These are phyloP conservation scores for Phrynocephalus forsythii DNA, from an alignment of 2,797 vertebrate species.

Conservation along the genomic window DNA sequence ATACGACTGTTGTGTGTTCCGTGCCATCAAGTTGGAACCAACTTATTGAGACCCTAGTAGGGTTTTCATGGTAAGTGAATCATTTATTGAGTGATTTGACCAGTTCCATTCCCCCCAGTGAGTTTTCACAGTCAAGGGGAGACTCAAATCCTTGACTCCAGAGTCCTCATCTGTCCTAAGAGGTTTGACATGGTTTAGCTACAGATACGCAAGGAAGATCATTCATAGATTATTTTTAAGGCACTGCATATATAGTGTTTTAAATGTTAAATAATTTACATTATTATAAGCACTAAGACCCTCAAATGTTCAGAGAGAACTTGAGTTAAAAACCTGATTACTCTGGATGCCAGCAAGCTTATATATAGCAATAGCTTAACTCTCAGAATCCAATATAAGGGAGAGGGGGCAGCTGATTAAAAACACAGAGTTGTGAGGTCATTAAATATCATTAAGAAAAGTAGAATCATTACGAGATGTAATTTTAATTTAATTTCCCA, in stretches of 20 bases:
- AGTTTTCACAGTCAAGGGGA: no score
- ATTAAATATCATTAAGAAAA: constrained; percentile 43
- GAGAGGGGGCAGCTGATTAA: constrained; percentile 29
- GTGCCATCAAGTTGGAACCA: no score
- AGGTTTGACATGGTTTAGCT: background rate
- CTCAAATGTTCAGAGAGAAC: background rate
- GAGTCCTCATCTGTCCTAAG: no score
- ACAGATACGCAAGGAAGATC: background rate
- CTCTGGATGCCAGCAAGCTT: background rate
- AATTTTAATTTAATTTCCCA: constrained; percentile 51
- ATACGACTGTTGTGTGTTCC: no score
- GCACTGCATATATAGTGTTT: background rate
- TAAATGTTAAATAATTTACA: background rate
- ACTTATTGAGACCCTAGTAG: no score
- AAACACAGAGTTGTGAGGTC: constrained; percentile 28
- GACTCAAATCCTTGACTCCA: no score
- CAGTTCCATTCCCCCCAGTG: no score
- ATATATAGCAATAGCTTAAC: background rate
- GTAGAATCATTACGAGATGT: constrained; percentile 38
- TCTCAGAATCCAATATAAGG: background rate
- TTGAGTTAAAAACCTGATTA: background rate
- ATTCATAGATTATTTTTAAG: background rate
- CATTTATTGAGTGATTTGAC: no score
- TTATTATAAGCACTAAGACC: background rate
- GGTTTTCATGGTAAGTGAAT: no score